phyloP scores from a whole-genome alignment of 1,140 invertebrate species.

The Onthophagus taurus region DNA sequence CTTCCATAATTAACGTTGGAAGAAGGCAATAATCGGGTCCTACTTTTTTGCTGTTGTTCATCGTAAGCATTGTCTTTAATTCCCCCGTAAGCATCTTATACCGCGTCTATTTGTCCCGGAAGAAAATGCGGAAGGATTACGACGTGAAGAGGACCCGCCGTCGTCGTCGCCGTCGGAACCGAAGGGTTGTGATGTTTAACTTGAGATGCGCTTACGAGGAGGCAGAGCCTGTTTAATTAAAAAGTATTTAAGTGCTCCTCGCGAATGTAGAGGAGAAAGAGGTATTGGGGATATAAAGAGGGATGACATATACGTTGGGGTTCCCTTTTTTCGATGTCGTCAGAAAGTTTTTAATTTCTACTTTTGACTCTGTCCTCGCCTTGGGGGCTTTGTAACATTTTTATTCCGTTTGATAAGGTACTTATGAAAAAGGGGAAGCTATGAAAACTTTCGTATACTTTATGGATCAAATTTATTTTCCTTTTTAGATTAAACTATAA shows the following conservation, averaged over 20 bases:
- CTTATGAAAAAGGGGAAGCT: too few relatives aligned
- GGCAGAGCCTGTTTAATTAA: conserved; percentile 9
- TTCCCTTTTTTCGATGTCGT: too few relatives aligned
- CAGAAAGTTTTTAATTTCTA: conserved; percentile 12
- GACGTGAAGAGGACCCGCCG: not conserved
- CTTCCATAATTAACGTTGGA: conserved; percentile 7
- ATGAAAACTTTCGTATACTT: too few relatives aligned
- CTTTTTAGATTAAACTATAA: too few relatives aligned
- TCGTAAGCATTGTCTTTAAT: conserved; percentile 11
- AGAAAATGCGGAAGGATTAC: conserved; percentile 12
- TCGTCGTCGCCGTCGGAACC: not conserved
- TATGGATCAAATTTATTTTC: too few relatives aligned
- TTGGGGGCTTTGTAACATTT: too few relatives aligned
- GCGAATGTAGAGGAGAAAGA: too few relatives aligned
- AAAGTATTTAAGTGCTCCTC: conserved; percentile 11
- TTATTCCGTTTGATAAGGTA: too few relatives aligned
- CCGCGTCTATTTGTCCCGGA: conserved; percentile 10
- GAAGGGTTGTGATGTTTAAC: conserved; percentile 12
- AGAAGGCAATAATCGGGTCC: conserved; percentile 9
- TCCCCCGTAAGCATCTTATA: conserved; percentile 10
- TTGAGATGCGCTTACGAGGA: conserved; percentile 10
- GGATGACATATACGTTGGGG: not conserved
- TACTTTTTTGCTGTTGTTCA: too few relatives aligned
- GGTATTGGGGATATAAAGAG: conserved; percentile 7
- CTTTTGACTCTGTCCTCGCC: too few relatives aligned